Evolutionary conservation across 1,140 invertebrate genomes (phyloP).

Genomic region (Macrosteles quadrilineatus): DNA sequence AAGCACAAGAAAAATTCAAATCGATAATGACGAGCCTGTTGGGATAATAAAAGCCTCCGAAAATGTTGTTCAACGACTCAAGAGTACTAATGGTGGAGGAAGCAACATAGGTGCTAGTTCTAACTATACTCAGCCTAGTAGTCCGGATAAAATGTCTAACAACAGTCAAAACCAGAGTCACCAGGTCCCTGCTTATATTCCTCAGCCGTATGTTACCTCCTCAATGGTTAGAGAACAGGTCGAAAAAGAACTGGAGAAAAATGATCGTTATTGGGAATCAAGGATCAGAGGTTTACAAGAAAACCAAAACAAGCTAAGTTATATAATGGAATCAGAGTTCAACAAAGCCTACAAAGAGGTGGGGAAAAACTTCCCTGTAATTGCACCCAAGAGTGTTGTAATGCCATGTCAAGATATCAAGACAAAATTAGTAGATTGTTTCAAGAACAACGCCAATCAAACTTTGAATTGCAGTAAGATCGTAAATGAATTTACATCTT

Average conservation of each 20-base stretch:
- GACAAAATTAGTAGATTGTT: conserved; percentile 6
- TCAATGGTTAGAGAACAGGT: conserved; percentile 11
- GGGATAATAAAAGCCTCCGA: conserved; percentile 11
- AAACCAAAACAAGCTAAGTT: conserved; percentile 2
- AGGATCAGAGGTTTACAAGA: conserved; percentile 19
- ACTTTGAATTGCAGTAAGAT: conserved; percentile 12
- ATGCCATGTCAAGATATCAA: conserved; percentile 21
- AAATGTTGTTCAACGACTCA: conserved; percentile 19
- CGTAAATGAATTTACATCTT: conserved; percentile 20
- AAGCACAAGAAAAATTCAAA: conserved; percentile 15
- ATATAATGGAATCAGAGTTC: conserved; percentile 13
- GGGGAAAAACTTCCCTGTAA: conserved; percentile 2
- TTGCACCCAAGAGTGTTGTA: background rate
- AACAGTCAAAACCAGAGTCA: background rate
- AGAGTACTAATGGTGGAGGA: background rate
- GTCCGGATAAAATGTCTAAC: too few relatives aligned
- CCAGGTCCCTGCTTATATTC: background rate
- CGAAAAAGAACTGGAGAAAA: conserved; percentile 23
- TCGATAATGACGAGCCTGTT: conserved; percentile 14
- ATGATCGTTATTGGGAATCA: conserved; percentile 25
- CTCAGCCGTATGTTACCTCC: conserved; percentile 16
- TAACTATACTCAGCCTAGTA: too few relatives aligned
- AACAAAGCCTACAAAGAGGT: conserved; percentile 22
- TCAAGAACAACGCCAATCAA: conserved; percentile 17
- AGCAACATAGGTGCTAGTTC: background rate